Conservation (phyloP, 2,113 vertebrate genomes). For the Otolemur garnettii region DNA sequence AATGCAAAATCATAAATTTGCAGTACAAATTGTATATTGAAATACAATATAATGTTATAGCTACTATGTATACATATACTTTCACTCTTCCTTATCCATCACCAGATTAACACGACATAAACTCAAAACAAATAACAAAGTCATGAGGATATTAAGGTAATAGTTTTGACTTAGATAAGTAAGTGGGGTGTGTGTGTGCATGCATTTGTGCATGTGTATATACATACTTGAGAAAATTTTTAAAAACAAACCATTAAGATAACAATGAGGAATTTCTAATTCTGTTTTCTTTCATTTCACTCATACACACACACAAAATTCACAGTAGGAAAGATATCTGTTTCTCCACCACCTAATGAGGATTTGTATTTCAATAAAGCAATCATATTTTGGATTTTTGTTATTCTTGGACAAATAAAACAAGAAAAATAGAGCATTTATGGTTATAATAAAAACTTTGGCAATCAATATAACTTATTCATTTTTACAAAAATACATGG, state of each 20-base stretch:
- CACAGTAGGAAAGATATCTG: neutral
- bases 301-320: neutral
- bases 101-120: neutral
- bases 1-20: neutral
- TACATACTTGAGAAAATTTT: neutral
- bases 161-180: neutral
- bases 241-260: neutral
- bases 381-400: conserved; percentile 29
- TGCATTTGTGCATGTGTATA: neutral
- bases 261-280: neutral
- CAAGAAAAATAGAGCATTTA: conserved; percentile 59
- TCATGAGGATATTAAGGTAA: neutral
- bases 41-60: neutral
- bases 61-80: neutral
- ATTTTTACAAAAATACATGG: conserved; percentile 67
- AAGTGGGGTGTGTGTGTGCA: neutral
- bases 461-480: conserved; percentile 52
- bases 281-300: neutral
- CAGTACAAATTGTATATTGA: too few species aligned
- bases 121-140: neutral
- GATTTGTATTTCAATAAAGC: conserved; percentile 45
- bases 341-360: neutral
- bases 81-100: neutral
- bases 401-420: conserved; percentile 60
- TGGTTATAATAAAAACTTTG: conserved; percentile 58